Evolutionary conservation across 2,888 invertebrate species (phyloP).

Genomic region (Luffia ferchaultella): DNA sequence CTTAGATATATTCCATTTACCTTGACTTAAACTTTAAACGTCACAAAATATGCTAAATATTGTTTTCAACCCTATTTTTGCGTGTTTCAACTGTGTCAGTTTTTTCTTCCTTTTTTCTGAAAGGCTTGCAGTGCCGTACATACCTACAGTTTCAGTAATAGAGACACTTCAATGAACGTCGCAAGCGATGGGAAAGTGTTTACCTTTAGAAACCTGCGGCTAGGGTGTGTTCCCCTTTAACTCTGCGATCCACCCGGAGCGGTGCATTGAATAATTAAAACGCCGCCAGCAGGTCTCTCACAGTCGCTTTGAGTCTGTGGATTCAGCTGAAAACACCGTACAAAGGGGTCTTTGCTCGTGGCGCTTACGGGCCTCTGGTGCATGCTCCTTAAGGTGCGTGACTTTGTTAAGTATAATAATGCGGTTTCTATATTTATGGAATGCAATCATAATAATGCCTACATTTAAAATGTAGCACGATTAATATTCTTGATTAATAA

Average conservation of each 20-base stretch:
- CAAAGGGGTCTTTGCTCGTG: slow-evolving; percentile 23
- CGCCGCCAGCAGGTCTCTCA: slow-evolving; percentile 26
- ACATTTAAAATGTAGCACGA: too few species aligned
- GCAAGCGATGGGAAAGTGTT: not conserved
- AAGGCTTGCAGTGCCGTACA: too few species aligned
- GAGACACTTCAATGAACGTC: not conserved
- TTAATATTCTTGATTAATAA: too few species aligned
- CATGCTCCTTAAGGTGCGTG: not conserved
- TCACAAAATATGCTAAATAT: too few species aligned
- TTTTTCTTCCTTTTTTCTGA: too few species aligned
- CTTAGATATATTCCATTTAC: too few species aligned
- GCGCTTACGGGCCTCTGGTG: not conserved
- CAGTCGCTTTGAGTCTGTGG: slow-evolving; percentile 34
- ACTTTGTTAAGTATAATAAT: too few species aligned
- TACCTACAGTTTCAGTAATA: not conserved
- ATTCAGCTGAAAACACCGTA: slow-evolving; percentile 19
- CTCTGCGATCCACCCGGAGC: slow-evolving; percentile 21
- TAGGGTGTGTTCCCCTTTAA: not conserved
- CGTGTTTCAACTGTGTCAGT: too few species aligned
- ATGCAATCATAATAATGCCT: too few species aligned
- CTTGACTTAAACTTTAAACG: too few species aligned
- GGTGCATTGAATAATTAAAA: slow-evolving; percentile 49
- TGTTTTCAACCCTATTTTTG: too few species aligned
- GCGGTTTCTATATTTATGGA: too few species aligned
- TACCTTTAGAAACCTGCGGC: not conserved